phyloP scores from a whole-genome alignment of 2,888 invertebrate species.

The Nymphalis urticae region DNA sequence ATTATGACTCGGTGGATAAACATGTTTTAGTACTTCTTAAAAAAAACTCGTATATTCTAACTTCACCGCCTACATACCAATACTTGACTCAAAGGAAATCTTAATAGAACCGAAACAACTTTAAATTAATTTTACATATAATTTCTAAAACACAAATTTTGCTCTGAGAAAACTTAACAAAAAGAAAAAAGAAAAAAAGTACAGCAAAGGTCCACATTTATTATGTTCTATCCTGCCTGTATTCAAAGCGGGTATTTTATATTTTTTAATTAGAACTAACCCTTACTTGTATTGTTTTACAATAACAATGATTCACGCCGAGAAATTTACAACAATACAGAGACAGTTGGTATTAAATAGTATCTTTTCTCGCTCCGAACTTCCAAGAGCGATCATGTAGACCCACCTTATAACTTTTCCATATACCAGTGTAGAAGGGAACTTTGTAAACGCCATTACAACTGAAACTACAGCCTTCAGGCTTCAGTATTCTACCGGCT shows the following conservation, averaged over 20 bases:
- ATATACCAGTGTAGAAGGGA: slow-evolving; percentile 1
- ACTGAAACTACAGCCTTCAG: slow-evolving; percentile 14
- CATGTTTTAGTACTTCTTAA: too few relatives aligned
- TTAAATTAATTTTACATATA: too few relatives aligned
- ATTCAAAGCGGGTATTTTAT: neutral
- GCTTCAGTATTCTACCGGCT: slow-evolving; percentile 23
- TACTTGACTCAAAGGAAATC: too few relatives aligned
- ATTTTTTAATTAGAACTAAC: neutral
- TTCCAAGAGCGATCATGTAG: slow-evolving; percentile 3
- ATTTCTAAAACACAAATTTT: too few relatives aligned
- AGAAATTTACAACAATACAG: neutral
- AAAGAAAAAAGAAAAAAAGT: neutral
- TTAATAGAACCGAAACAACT: too few relatives aligned
- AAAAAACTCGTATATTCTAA: too few relatives aligned
- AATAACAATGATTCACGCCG: neutral
- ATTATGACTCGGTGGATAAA: too few relatives aligned
- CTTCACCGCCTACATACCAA: too few relatives aligned
- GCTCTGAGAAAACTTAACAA: too few relatives aligned
- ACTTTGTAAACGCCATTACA: slow-evolving; percentile 17
- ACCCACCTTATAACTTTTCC: neutral
- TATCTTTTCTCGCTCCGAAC: neutral
- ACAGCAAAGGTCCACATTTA: too few relatives aligned
- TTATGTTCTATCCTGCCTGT: too few relatives aligned
- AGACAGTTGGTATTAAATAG: neutral
- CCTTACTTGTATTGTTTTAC: neutral